A percentile compares a stretch with the other conserved stretches of the same genome.
Evolutionary conservation across 2,888 invertebrate genomes (phyloP).

Genomic region (Junonia oenone): DNA sequence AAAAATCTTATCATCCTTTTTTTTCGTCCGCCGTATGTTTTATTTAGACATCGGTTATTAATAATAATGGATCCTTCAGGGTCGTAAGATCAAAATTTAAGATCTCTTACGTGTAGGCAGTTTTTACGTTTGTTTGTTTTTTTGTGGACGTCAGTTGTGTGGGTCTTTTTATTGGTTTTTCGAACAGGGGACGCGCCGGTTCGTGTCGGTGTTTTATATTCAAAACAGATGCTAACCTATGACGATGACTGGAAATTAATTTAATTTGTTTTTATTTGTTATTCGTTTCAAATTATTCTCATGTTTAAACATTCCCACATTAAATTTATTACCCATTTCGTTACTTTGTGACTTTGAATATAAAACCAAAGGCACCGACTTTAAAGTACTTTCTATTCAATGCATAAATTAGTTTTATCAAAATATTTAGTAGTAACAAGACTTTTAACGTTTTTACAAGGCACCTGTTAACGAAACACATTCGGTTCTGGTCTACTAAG

Average conservation of each 20-base stretch:
- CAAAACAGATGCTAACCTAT: conserved; percentile 71
- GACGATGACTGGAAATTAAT: conserved; percentile 67
- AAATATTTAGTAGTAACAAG: background rate
- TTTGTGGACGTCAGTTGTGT: conserved; percentile 58
- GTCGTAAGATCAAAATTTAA: conserved; percentile 73
- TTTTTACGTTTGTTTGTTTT: conserved; percentile 55
- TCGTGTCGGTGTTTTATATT: conserved; percentile 69
- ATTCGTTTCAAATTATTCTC: conserved; percentile 62
- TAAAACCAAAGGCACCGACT: background rate
- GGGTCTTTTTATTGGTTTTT: conserved; percentile 68
- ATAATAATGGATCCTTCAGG: conserved; percentile 71
- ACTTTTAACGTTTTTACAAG: conserved; percentile 1
- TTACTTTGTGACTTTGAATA: conserved; percentile 18
- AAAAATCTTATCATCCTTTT: conserved; percentile 53
- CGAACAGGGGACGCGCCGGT: conserved; percentile 52
- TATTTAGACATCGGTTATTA: conserved; percentile 77
- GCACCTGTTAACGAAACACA: conserved; percentile 18
- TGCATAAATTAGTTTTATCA: background rate
- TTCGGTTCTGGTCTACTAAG: conserved; percentile 29
- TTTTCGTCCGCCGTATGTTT: conserved; percentile 64
- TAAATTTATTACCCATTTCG: conserved; percentile 34
- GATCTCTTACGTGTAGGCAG: conserved; percentile 62
- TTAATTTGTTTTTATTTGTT: conserved; percentile 65
- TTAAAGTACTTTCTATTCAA: background rate
- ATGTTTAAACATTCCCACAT: conserved; percentile 62